Conservation (phyloP, 2,888 invertebrate genomes). For the Chrysolina haemoptera region DNA sequence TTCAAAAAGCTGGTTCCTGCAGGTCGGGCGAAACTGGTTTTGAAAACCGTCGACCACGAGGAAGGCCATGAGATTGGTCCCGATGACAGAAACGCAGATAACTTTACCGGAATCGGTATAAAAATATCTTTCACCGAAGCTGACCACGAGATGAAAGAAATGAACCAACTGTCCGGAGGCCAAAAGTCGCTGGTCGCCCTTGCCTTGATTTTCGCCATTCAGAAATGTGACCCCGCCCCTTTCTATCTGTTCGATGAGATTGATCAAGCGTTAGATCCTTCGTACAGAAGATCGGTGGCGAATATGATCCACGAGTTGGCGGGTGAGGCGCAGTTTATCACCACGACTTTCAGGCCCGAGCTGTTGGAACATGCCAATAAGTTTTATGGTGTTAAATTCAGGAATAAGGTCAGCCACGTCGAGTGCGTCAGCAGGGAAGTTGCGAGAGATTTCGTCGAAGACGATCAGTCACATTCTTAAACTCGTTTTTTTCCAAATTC, state of each 20-base stretch:
- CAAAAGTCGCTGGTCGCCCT: conserved; percentile 99
- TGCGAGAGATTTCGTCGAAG: conserved; percentile 98
- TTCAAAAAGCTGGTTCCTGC: conserved; percentile 97
- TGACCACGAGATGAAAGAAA: conserved; percentile 97
- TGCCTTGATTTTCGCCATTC: conserved; percentile 98
- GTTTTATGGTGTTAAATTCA: conserved; percentile 98
- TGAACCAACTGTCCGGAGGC: conserved; percentile 99
- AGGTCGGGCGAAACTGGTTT: conserved; percentile 93
- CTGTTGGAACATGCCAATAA: conserved; percentile 97
- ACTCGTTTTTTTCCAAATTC: conserved; percentile 19
- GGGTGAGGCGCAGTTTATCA: conserved; percentile 97
- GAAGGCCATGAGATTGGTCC: conserved; percentile 77
- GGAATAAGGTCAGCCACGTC: conserved; percentile 95
- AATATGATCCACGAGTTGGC: conserved; percentile 98
- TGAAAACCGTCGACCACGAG: conserved; percentile 87
- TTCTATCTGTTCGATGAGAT: conserved; percentile 99
- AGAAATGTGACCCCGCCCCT: conserved; percentile 99
- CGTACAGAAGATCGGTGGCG: conserved; percentile 90
- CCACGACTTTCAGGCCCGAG: conserved; percentile 98
- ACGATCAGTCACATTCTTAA: conserved; percentile 91
- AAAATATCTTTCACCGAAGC: conserved; percentile 96
- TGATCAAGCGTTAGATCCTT: conserved; percentile 98
- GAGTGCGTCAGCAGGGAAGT: conserved; percentile 97
- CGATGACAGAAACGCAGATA: conserved; percentile 79
- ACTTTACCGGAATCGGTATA: conserved; percentile 91